Conservation (phyloP, 2,797 vertebrate genomes). For the Tokudaia muenninki region DNA sequence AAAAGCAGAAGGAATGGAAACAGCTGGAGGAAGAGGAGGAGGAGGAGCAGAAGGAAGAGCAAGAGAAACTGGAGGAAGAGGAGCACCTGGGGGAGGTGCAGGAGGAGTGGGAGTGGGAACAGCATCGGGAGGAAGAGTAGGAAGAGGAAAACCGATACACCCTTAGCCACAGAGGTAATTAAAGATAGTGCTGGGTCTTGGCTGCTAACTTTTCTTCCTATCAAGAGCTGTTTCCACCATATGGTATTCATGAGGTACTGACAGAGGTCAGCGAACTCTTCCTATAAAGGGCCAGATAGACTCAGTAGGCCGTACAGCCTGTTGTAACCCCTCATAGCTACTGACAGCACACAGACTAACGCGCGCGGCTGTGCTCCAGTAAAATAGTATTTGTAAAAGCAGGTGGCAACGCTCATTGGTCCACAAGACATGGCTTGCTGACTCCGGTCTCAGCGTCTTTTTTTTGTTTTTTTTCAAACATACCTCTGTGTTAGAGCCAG, state of each 20-base stretch:
- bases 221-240: neutral
- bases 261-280: neutral
- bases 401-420: neutral
- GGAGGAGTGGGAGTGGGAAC: neutral
- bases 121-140: neutral
- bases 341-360: neutral
- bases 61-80: neutral
- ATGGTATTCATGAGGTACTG: neutral
- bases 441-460: neutral
- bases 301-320: neutral
- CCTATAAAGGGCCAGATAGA: neutral
- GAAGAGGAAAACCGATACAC: neutral
- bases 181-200: neutral
- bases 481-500: neutral
- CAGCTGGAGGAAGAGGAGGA: neutral
- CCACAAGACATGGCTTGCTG: neutral
- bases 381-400: conserved; percentile 44
- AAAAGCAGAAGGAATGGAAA: no score
- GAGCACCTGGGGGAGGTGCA: neutral
- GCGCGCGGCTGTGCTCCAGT: neutral
- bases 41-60: neutral
- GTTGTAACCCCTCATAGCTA: neutral
- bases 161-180: neutral
- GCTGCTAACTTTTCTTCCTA: neutral
- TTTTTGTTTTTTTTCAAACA: neutral